Evolutionary conservation across 2,113 vertebrate species (phyloP), one percentile per base, ranked within the genome.

Genomic region (Prolemur simus): DNA sequence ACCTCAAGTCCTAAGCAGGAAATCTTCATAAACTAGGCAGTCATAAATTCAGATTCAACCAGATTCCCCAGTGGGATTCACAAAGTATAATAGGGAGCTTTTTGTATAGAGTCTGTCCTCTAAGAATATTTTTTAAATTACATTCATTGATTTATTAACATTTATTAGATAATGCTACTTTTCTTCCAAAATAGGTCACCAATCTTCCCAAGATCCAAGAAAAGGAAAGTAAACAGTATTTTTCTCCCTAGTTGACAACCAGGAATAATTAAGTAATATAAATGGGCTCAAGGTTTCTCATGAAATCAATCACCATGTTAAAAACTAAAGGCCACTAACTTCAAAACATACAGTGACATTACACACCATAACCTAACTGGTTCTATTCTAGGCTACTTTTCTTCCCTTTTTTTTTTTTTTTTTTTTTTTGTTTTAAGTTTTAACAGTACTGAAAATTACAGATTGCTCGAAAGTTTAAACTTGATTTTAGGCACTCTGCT

Each of bases 401-500:
- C 18, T 66, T 25, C 45, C 21, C 23, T 34, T 20, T 64, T 4
- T 29, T 32, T 27, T 1, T 66, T 54, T 47, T n/a, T 32, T 42
- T 21, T 66, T 3, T 45, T 34, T 29, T 1, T 66, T 56, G 12
- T 63, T 39, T 42, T 2, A n/a, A 77, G 21, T 87, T 96, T 96
- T 80, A 94, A 94, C 15, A 69, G 9, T 69, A 86, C 4, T 86
- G 25, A 77, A 93, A 95, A 71, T 54, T 58, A 32, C 27, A 90
- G 17, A 87, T 13, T 56, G 21, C 49, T 82, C 21, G 47, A 84
- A 93, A 87, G 32, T 87, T 87, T 80, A 60, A 93, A 82, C 54
- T 74, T 64, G 76, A 95, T 91, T 78, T 96, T 88, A 78, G 52
- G 63, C 39, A 93, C 82, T 88, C 32, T 60, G 87, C 84, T 91